phyloP scores from a whole-genome alignment of 2,888 invertebrate genomes.

The Scaptomyza parva region DNA sequence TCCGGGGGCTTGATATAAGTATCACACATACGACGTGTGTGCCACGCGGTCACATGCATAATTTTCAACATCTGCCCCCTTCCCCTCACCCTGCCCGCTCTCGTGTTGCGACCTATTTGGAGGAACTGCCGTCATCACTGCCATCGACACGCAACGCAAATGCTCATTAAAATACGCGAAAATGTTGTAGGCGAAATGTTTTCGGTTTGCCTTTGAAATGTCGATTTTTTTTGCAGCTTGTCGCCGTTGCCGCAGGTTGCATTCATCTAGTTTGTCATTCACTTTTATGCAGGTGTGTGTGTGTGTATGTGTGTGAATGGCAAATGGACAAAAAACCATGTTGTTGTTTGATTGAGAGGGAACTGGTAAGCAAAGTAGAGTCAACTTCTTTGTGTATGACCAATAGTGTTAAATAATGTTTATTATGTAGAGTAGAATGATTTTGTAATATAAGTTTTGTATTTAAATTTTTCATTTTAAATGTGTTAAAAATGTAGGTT shows the following conservation, averaged over 20 bases:
- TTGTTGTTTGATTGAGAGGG: background rate
- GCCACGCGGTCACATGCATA: conserved; percentile 61
- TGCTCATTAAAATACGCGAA: conserved; percentile 72
- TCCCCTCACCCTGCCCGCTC: too few species aligned
- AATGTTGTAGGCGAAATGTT: conserved; percentile 69
- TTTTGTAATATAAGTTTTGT: too few species aligned
- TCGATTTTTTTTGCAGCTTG: conserved; percentile 34
- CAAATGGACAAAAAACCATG: background rate
- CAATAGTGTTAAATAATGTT: too few species aligned
- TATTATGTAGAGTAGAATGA: too few species aligned
- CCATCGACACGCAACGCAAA: conserved; percentile 37
- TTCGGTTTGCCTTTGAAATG: conserved; percentile 68
- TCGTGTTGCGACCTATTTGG: conserved; percentile 3
- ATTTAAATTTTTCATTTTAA: too few species aligned
- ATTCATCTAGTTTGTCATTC: conserved; percentile 9
- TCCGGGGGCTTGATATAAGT: conserved; percentile 61
- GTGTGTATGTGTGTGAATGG: background rate
- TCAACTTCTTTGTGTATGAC: too few species aligned
- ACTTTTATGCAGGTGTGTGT: background rate
- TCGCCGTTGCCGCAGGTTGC: conserved; percentile 30
- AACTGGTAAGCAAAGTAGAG: too few species aligned
- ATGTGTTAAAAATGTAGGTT: too few species aligned
- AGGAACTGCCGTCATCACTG: conserved; percentile 19
- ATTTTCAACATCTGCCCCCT: conserved; percentile 26
- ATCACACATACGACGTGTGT: conserved; percentile 67